Evolutionary conservation across 1,140 invertebrate genomes (phyloP), one percentile per base, ranked within the genome.

Genomic region (Drosophila oshimai): DNA sequence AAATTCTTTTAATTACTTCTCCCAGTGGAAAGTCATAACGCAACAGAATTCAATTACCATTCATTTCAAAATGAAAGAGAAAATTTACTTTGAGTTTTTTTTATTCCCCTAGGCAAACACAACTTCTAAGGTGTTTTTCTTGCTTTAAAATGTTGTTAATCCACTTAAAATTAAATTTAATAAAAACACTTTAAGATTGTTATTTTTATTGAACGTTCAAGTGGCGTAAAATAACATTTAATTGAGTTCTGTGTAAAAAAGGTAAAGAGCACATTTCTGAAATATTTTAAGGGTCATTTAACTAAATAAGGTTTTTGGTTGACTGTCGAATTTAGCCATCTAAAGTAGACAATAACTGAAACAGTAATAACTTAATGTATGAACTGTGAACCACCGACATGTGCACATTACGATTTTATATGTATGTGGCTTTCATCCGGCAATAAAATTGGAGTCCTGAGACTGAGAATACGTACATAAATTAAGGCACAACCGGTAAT

Each of bases 401-500:
- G 26, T 42, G 12, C 15, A 18, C 37, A 50, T 46, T 18, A 42
- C 18, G 17, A 70, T 57, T 42, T n/a, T n/a, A n/a, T 39, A 69
- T 55, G 24, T 22, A 22, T 33, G 24, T 20, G 37, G 6, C 31
- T 24, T 58, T 44, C 65, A 49, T 47, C 17, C 6, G 67, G 68
- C 44, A 34, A 33, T 60, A 61, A 60, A 58, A 28, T 9, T n/a
- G 9, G 10, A 24, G 31, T 12, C 6, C 36, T 10, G 18, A 28
- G 17, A 34, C 31, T 24, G 29, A 18, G 22, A 39, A 50, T 50
- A 47, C 68, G 71, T 71, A 71, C 68, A 71, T 71, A 71, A 71
- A 71, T 71, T 71, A 71, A 45, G 53, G 41, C 67, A 60, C 37
- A 58, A 53, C 44, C 44, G 53, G 67, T 31, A 71, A 71, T 71